Evolutionary conservation across 2,888 invertebrate genomes (phyloP), one percentile per base, ranked within the genome.

Genomic region (Macropis europaea): DNA sequence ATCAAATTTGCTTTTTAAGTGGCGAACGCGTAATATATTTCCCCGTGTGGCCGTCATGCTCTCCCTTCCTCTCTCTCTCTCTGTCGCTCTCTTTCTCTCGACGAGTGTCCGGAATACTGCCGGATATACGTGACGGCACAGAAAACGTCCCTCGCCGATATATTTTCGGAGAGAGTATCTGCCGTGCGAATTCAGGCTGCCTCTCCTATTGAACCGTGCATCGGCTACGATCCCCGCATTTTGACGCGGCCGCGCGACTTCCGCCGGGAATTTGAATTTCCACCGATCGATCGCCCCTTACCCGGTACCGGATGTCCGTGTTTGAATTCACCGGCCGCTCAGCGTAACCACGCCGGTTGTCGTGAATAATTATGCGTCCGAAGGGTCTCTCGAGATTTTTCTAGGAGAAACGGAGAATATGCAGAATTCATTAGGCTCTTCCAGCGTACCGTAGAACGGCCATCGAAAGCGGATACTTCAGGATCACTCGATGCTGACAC

Each of bases 1-100:
- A 72, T 66, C 48, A 54, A 69, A 72, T 72, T 73, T 66, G 60
- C 66, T 52, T 72, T 73, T 73, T 71, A 73, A 73, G 73, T 73
- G 47, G 72, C 22, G 52, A 72, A 50, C 48, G 40, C 53, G 60
- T 66, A 73, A 72, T 66, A 73, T 50, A 72, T 73, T 73, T 73
- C 66, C 52, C 38, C 13, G 26, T 30, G 32, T 53, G 59, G 36
- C 24, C 64, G 57, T 43, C 50, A n/a, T 48, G 56, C 24, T 36
- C 4, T 32, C 40, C n/a, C 7, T 7, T 30, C n/a, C 30, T n/a
- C 19, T 4, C 26, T 6, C 30, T 30, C 6, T 4, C 22, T n/a
- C 19, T 24, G 47, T 32, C 6, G 4, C 38, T 24, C 26, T 24
- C n/a, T 22, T 30, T 19, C 40, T 7, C 17, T 5, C 17, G 5